phyloP scores from a whole-genome alignment of 1,140 invertebrate genomes.

The Agrypnia vestita region DNA sequence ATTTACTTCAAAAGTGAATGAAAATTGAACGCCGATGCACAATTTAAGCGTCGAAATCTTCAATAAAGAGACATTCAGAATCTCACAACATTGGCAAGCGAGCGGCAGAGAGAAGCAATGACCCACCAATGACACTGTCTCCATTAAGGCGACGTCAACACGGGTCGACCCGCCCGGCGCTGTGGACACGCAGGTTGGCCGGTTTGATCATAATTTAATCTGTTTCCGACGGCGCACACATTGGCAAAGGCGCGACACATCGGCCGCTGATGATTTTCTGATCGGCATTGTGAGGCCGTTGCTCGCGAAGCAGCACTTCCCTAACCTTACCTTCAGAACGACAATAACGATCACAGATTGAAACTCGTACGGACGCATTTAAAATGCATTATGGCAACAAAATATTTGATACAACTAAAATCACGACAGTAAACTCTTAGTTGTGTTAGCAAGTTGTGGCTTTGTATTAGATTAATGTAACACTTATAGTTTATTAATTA shows the following conservation, averaged over 20 bases:
- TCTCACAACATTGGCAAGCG: neutral
- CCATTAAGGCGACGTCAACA: slow-evolving; percentile 27
- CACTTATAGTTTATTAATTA: too few relatives aligned
- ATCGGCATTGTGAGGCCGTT: neutral
- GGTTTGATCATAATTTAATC: slow-evolving; percentile 13
- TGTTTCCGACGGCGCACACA: neutral
- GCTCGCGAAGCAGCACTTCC: neutral
- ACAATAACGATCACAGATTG: too few relatives aligned
- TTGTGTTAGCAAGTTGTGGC: too few relatives aligned
- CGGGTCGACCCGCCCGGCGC: neutral
- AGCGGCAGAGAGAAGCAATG: slow-evolving; percentile 20
- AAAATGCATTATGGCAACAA: too few relatives aligned
- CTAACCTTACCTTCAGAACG: neutral
- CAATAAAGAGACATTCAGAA: neutral
- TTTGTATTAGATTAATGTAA: too few relatives aligned
- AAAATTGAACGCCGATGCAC: neutral
- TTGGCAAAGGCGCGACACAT: neutral
- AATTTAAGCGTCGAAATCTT: neutral
- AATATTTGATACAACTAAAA: too few relatives aligned
- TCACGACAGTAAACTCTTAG: too few relatives aligned
- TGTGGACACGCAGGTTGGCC: neutral
- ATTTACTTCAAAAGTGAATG: too few relatives aligned
- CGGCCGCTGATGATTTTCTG: neutral
- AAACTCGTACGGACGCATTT: too few relatives aligned
- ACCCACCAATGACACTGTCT: slow-evolving; percentile 33